Evolutionary conservation across 2,888 invertebrate genomes (phyloP).

Genomic region (Ryuthela nishihirai): DNA sequence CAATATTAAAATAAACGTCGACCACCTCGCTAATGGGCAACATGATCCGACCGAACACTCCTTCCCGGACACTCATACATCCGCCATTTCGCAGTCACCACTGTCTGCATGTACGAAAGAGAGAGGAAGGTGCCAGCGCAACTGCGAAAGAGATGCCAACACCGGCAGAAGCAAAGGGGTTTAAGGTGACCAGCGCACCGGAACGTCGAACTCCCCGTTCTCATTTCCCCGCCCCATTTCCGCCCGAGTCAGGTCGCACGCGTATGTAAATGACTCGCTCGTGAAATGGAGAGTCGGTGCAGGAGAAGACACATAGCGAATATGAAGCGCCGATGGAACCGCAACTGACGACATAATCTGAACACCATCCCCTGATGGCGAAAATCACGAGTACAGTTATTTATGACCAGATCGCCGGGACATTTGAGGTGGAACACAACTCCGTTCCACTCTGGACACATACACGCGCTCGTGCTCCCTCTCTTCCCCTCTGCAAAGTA

Average conservation of each 20-base stretch:
- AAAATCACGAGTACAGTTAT: conserved; percentile 22
- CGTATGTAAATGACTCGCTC: conserved; percentile 29
- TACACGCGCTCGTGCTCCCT: not conserved
- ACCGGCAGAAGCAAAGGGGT: too few relatives aligned
- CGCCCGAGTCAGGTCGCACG: conserved; percentile 9
- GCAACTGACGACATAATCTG: conserved; percentile 24
- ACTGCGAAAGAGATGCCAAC: too few relatives aligned
- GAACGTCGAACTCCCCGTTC: conserved; percentile 26
- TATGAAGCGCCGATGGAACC: conserved; percentile 19
- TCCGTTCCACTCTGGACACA: not conserved
- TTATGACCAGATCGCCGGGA: conserved; percentile 5
- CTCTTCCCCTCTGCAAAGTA: not conserved
- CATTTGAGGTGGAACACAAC: conserved; percentile 2
- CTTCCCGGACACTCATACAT: too few relatives aligned
- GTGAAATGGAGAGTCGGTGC: conserved; percentile 5
- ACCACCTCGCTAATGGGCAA: too few relatives aligned
- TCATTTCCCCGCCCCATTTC: conserved; percentile 36
- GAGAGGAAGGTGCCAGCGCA: too few relatives aligned
- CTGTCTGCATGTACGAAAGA: too few relatives aligned
- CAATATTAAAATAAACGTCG: too few relatives aligned
- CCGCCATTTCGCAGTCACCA: too few relatives aligned
- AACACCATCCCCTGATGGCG: conserved; percentile 8
- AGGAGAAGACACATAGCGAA: conserved; percentile 16
- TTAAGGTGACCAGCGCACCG: conserved; percentile 30
- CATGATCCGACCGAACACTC: too few relatives aligned